A percentile compares a stretch with the other conserved stretches of the same genome.
Evolutionary conservation across 2,797 vertebrate genomes (phyloP).

Genomic region (Catamblyrhynchus diadema): DNA sequence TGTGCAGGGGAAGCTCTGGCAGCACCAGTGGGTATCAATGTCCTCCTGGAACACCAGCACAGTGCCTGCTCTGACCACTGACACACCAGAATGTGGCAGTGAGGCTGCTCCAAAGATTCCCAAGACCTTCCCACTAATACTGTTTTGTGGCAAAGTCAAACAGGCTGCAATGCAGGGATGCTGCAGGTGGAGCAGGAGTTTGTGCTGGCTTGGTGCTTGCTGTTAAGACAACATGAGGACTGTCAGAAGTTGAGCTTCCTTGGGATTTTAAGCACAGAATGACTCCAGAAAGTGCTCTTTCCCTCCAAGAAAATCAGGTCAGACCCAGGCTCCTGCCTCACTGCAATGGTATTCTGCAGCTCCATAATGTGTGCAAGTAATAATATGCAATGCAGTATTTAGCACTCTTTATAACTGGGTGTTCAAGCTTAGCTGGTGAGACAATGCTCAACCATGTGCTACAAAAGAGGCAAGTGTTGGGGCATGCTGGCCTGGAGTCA

Average conservation of each 20-base stretch:
- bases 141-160: background rate
- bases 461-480: background rate
- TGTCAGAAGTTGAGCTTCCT: background rate
- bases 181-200: background rate
- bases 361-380: background rate
- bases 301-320: background rate
- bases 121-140: background rate
- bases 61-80: background rate
- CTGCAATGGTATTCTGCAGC: background rate
- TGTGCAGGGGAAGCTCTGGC: background rate
- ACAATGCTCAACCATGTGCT: background rate
- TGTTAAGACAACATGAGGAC: background rate
- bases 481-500: background rate
- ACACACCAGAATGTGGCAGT: accelerated
- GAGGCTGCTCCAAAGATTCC: background rate
- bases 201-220: accelerated
- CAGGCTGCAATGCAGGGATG: accelerated
- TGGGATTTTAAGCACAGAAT: background rate
- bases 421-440: background rate
- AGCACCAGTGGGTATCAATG: accelerated
- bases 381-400: background rate
- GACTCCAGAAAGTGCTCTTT: background rate
- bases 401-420: background rate
- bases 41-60: background rate
- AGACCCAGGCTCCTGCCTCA: background rate